These are phyloP conservation scores for Triplophysa siluroides DNA, from an alignment of 2,113 vertebrate species.

Conservation along the genomic window DNA sequence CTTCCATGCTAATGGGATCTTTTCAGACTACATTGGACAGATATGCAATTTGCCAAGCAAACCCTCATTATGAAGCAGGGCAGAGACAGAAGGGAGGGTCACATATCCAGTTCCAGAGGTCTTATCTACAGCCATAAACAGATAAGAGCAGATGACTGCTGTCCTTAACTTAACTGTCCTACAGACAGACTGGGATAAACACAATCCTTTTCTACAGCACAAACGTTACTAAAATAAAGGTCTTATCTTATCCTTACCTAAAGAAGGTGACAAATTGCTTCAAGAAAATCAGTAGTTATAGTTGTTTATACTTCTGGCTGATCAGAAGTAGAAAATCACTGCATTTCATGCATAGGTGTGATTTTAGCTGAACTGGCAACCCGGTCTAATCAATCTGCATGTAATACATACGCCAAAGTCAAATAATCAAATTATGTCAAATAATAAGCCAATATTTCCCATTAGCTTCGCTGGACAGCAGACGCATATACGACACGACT, in stretches of 20 bases:
- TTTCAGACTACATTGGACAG: conserved; percentile 81
- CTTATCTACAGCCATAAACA: conserved; percentile 83
- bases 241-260: background rate
- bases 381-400: background rate
- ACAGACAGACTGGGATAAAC: conserved; percentile 47
- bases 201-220: conserved; percentile 36
- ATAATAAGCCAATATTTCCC: no score
- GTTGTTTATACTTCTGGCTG: background rate
- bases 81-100: conserved; percentile 70
- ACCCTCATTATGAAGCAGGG: conserved; percentile 74
- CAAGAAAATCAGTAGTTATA: background rate
- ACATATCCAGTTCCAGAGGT: conserved; percentile 77
- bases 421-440: no score
- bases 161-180: conserved; percentile 65
- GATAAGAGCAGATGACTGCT: conserved; percentile 76
- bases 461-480: no score
- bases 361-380: background rate
- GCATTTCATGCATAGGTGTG: conserved; percentile 1
- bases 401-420: no score
- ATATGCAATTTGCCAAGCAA: conserved; percentile 83
- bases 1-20: conserved; percentile 81
- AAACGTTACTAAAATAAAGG: conserved; percentile 12
- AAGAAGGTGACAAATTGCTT: background rate
- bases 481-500: no score
- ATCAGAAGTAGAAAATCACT: background rate